Percentiles rank a stretch among this genome's conserved stretches.
These are phyloP conservation scores for Dasyurus viverrinus DNA, from an alignment of 2,113 vertebrate genomes.

Conservation along the genomic window DNA sequence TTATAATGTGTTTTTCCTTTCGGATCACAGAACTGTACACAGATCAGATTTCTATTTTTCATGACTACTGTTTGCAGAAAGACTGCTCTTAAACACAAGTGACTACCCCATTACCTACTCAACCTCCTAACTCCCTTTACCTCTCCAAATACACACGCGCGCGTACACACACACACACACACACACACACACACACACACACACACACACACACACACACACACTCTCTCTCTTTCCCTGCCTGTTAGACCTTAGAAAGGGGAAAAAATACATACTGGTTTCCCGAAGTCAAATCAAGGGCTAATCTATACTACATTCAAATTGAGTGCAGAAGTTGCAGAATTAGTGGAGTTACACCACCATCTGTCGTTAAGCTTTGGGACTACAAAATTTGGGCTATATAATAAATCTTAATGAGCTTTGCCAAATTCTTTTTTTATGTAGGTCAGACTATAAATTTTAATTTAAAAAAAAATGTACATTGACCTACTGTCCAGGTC, in stretches of 20 bases:
- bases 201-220: not conserved
- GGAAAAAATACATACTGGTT: slow-evolving; percentile 67
- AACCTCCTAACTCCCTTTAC: not conserved
- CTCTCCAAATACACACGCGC: slow-evolving; percentile 46
- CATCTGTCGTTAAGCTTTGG: slow-evolving; percentile 89
- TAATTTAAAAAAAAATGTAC: not conserved
- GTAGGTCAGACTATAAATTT: not conserved
- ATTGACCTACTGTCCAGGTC: not conserved
- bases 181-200: no score
- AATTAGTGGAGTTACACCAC: slow-evolving; percentile 89
- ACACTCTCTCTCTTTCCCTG: not conserved
- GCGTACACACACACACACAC: no score
- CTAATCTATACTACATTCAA: slow-evolving; percentile 76
- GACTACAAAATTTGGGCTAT: slow-evolving; percentile 85
- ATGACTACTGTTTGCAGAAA: slow-evolving; percentile 65
- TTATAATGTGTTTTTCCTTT: slow-evolving; percentile 68
- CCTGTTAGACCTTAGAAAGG: slow-evolving; percentile 35
- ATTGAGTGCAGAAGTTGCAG: slow-evolving; percentile 67
- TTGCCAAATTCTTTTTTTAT: slow-evolving; percentile 50
- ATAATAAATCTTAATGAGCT: slow-evolving; percentile 82
- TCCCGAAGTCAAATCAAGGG: slow-evolving; percentile 79
- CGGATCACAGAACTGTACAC: slow-evolving; percentile 39
- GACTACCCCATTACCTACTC: not conserved
- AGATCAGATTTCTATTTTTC: slow-evolving; percentile 53
- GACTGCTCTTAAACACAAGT: slow-evolving; percentile 38